Conservation (phyloP, 1,140 invertebrate species). For the Drosophila kurseongensis region DNA sequence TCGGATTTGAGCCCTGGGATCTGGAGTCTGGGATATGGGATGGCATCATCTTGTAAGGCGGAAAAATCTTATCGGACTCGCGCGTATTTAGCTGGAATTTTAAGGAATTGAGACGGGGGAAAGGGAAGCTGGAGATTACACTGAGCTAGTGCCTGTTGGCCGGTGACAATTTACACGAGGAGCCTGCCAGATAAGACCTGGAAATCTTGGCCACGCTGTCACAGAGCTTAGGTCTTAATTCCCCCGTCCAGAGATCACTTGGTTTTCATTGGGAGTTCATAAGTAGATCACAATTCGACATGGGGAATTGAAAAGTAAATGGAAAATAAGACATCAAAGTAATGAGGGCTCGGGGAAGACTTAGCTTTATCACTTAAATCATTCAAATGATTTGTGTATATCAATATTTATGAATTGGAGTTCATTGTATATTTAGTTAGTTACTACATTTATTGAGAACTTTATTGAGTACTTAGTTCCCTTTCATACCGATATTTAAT, state of each 20-base stretch:
- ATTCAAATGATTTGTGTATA: too few relatives aligned
- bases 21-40: neutral
- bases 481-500: too few relatives aligned
- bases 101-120: conserved; percentile 24
- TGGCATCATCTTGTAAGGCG: conserved; percentile 33
- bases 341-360: too few relatives aligned
- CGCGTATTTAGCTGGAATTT: conserved; percentile 79
- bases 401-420: too few relatives aligned
- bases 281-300: conserved; percentile 19
- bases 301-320: neutral
- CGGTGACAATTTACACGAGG: conserved; percentile 64
- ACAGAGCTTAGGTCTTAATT: conserved; percentile 15
- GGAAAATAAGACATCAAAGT: neutral
- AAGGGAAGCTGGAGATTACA: conserved; percentile 44
- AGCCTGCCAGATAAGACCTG: conserved; percentile 36
- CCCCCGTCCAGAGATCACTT: neutral
- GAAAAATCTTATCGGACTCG: conserved; percentile 75
- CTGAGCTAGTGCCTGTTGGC: conserved; percentile 65
- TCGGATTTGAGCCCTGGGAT: conserved; percentile 11
- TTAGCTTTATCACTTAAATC: neutral
- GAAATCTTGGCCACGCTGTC: conserved; percentile 23
- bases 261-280: neutral
- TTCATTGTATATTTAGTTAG: too few relatives aligned
- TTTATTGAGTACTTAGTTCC: too few relatives aligned
- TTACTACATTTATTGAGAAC: too few relatives aligned